A percentile compares a stretch with the other conserved stretches of the same genome.
phyloP scores from a whole-genome alignment of 2,113 vertebrate genomes.

The Zeus faber region DNA sequence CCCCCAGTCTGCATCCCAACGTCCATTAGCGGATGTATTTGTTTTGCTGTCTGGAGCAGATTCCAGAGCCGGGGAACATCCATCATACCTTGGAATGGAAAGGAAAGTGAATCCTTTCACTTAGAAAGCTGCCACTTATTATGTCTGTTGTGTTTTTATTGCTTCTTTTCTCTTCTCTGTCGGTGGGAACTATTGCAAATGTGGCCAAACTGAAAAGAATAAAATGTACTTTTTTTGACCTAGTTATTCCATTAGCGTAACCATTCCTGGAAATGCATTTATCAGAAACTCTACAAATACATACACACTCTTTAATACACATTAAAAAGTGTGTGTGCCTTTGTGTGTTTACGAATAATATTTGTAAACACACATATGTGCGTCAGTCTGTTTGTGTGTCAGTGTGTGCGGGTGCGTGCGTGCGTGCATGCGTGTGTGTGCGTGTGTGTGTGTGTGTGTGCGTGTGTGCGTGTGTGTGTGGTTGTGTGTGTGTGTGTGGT shows the following conservation, averaged over 20 bases:
- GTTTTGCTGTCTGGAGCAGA: slow-evolving; percentile 3
- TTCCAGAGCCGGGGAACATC: slow-evolving; percentile 20
- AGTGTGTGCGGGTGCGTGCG: slow-evolving; percentile 2
- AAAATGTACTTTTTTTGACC: too few species aligned
- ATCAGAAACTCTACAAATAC: too few species aligned
- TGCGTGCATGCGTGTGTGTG: slow-evolving; percentile 2
- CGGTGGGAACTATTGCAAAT: too few species aligned
- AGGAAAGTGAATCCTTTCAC: slow-evolving; percentile 31
- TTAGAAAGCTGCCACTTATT: slow-evolving; percentile 23
- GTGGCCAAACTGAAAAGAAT: too few species aligned
- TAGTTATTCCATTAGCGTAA: slow-evolving; percentile 30
- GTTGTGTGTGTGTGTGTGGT: background rate
- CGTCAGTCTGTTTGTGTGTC: background rate
- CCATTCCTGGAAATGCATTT: slow-evolving; percentile 37
- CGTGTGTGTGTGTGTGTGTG: slow-evolving; percentile 3
- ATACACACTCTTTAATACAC: too few species aligned
- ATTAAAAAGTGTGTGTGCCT: background rate
- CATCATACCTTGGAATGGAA: slow-evolving; percentile 44
- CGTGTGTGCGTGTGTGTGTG: background rate
- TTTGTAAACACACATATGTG: background rate
- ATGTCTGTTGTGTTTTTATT: slow-evolving; percentile 17
- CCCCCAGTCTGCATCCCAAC: background rate
- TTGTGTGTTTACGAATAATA: background rate
- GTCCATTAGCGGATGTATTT: slow-evolving; percentile 32
- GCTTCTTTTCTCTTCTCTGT: slow-evolving; percentile 16